Percentiles rank a stretch among this genome's conserved stretches.
These are phyloP conservation scores for Cottoperca gobio DNA, from an alignment of 2,797 vertebrate species.

Conservation along the genomic window DNA sequence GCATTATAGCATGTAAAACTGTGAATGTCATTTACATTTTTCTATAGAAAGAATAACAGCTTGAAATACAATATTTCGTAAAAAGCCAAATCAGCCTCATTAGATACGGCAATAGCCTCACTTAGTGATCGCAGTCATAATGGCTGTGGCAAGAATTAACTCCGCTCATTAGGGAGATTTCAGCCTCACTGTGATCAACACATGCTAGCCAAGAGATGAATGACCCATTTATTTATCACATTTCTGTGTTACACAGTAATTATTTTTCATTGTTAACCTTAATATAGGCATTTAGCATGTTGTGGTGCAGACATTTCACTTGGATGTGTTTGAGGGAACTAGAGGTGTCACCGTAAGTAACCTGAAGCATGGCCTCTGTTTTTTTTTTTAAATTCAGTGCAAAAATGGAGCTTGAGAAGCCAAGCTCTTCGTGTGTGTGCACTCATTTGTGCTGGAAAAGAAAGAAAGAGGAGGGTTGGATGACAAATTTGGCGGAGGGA, in stretches of 20 bases:
- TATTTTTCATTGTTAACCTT: conserved; percentile 35
- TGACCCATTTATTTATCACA: conserved; percentile 41
- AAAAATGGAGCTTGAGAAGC: conserved; percentile 48
- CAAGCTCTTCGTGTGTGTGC: conserved; percentile 45
- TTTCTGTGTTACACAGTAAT: conserved; percentile 26
- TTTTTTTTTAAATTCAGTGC: neutral
- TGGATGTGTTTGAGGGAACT: neutral
- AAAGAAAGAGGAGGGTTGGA: conserved; percentile 60
- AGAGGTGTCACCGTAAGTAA: conserved; percentile 2
- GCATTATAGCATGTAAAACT: conserved; percentile 42
- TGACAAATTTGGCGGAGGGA: conserved; percentile 70
- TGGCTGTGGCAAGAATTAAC: conserved; percentile 56
- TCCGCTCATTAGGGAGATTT: conserved; percentile 65
- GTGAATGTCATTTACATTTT: conserved; percentile 47
- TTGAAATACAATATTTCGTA: conserved; percentile 52
- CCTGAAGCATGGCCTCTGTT: conserved; percentile 9
- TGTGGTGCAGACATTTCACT: conserved; percentile 3
- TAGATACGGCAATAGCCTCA: conserved; percentile 64
- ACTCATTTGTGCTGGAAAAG: conserved; percentile 58
- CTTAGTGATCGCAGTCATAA: conserved; percentile 56
- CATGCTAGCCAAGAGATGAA: conserved; percentile 53
- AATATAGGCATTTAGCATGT: conserved; percentile 7
- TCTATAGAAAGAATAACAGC: conserved; percentile 57
- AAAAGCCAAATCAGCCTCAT: conserved; percentile 62
- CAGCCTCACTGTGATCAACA: conserved; percentile 57